Evolutionary conservation across 2,888 invertebrate genomes (phyloP), one percentile per base, ranked within the genome.

Genomic region (Galerucella calmariensis): DNA sequence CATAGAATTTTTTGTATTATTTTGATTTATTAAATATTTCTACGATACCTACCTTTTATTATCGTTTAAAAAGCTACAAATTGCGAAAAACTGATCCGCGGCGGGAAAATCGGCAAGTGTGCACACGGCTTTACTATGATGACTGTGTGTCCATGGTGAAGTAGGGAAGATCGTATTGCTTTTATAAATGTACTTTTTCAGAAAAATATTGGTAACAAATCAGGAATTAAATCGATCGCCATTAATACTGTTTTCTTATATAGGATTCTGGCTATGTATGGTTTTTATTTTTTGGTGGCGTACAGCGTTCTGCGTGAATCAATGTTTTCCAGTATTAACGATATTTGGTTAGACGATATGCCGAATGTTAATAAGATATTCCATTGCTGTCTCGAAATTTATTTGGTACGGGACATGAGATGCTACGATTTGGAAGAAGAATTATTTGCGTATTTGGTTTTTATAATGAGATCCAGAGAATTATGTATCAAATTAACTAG

Each of bases 201-300:
- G 48, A 51, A 51, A 63, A 44, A 35, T 16, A 4, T 11, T 41
- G 24, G 63, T 3, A 16, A n/a, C 16, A 16, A 27, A 10, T 9
- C 20, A 35, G 44, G 16, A 9, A 48, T 51, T 16, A 12, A 24
- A 46, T 12, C 27, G 12, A 65, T 27, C 14, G 61, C 16, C 61
- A 11, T 27, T 69, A 69, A 69, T 9, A 16, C 8, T 24, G 20
- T 67, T 75, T 81, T 56, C 10, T 16, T 75, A 78, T 75, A 85
- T 87, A 92, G 93, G 78, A 92, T 93, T 80, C 89, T 92, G 78
- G 92, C 92, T 58, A 85, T 92, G 84, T 94, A 93, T 86, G 88
- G 91, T 27, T 89, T 92, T 5, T 88, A 93, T 82, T 92, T 93
- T 67, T 87, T 92, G 76, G 88, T 92, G 68, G 88, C 90, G 61